Evolutionary conservation across 2,797 vertebrate genomes (phyloP).

Genomic region (Chromobotia macracanthus): DNA sequence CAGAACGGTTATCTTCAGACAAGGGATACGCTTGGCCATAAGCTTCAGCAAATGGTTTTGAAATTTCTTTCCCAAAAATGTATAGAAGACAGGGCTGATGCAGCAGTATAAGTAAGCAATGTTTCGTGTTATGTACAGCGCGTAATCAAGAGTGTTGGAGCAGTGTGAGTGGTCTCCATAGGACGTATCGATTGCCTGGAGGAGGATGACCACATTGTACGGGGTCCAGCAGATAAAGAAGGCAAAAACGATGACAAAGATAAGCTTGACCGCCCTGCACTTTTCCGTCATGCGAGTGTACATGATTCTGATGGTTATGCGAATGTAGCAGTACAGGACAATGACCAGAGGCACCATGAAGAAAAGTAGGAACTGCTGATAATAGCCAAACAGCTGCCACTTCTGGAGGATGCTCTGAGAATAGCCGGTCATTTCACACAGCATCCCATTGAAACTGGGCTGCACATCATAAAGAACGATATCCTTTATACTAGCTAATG

Average conservation of each 20-base stretch:
- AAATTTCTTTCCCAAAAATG: constrained; percentile 82
- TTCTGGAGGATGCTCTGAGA: constrained; percentile 22
- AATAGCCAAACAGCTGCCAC: constrained; percentile 74
- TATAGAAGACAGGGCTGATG: constrained; percentile 82
- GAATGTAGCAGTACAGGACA: constrained; percentile 78
- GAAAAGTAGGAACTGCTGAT: constrained; percentile 79
- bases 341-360: constrained; percentile 76
- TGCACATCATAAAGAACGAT: constrained; percentile 70
- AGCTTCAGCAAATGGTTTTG: constrained; percentile 74
- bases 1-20: constrained; percentile 64
- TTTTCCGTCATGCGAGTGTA: constrained; percentile 76
- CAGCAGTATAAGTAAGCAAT: constrained; percentile 81
- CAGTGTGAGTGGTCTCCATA: not conserved
- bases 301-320: constrained; percentile 74
- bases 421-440: constrained; percentile 75
- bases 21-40: constrained; percentile 68
- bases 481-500: constrained; percentile 76
- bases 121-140: constrained; percentile 74
- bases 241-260: constrained; percentile 77
- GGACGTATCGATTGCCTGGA: constrained; percentile 63
- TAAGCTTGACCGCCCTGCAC: constrained; percentile 77
- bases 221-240: constrained; percentile 83
- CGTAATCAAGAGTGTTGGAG: constrained; percentile 64
- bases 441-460: fast-evolving
- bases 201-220: constrained; percentile 76